These are phyloP conservation scores for Archilochus colubris DNA, from an alignment of 2,113 vertebrate species.

Conservation along the genomic window DNA sequence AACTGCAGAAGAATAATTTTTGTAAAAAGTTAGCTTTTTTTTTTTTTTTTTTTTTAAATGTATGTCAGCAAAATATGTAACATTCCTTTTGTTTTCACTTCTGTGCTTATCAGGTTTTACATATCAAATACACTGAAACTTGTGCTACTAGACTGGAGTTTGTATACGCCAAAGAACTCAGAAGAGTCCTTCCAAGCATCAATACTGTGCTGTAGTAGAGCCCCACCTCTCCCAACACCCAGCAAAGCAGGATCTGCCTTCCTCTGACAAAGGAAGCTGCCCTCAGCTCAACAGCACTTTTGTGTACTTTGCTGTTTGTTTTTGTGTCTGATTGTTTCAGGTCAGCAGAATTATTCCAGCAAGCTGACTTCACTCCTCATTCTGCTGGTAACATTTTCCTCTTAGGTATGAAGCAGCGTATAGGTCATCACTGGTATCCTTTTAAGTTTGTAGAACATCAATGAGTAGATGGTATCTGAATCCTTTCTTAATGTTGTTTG, in stretches of 20 bases:
- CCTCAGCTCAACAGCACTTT: background rate
- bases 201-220: accelerated
- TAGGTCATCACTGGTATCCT: background rate
- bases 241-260: background rate
- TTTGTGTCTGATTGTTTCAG: background rate
- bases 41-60: background rate
- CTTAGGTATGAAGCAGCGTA: background rate
- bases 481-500: background rate
- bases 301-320: conserved; percentile 9
- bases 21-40: background rate
- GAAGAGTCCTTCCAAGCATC: background rate
- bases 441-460: background rate
- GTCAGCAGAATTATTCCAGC: conserved; percentile 25
- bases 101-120: background rate
- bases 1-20: background rate
- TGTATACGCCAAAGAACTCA: background rate
- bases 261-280: background rate
- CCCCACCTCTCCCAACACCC: background rate
- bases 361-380: background rate
- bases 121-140: background rate
- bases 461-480: background rate
- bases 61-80: background rate
- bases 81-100: background rate
- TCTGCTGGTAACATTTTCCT: background rate
- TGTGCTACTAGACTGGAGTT: background rate